phyloP scores from a whole-genome alignment of 2,888 invertebrate species.

The Chamaedrilus cognettii region DNA sequence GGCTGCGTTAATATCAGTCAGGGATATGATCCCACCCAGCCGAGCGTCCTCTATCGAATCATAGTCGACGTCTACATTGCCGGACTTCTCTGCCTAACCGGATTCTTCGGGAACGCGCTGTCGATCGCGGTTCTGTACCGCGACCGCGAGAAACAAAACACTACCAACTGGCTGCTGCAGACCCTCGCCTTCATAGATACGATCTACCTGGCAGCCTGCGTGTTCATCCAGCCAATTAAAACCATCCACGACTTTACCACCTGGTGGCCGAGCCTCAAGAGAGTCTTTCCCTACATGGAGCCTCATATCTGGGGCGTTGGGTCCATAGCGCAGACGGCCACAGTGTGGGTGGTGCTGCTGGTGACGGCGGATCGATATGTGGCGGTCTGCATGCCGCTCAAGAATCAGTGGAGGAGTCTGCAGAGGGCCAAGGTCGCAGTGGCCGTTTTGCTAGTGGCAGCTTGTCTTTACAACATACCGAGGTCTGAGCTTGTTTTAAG shows the following conservation, averaged over 20 bases:
- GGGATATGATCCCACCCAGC: neutral
- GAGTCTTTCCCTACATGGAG: constrained; percentile 25
- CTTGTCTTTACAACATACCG: constrained; percentile 38
- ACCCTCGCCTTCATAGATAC: constrained; percentile 38
- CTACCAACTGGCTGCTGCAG: constrained; percentile 39
- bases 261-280: constrained; percentile 31
- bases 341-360: constrained; percentile 39
- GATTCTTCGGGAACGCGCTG: constrained; percentile 30
- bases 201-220: constrained; percentile 36
- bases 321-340: constrained; percentile 37
- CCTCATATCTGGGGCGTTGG: constrained; percentile 35
- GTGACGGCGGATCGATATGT: constrained; percentile 40
- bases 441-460: constrained; percentile 26
- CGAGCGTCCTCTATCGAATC: constrained; percentile 5
- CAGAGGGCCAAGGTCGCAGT: constrained; percentile 24
- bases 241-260: constrained; percentile 31
- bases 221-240: constrained; percentile 38
- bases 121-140: constrained; percentile 35
- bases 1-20: neutral
- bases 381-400: constrained; percentile 37
- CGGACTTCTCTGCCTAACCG: constrained; percentile 20
- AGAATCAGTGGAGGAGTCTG: constrained; percentile 31
- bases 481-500: no score
- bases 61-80: constrained; percentile 26
- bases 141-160: constrained; percentile 37